A percentile compares a stretch with the other conserved stretches of the same genome.
phyloP scores from a whole-genome alignment of 2,113 vertebrate genomes.

The Verasper variegatus region DNA sequence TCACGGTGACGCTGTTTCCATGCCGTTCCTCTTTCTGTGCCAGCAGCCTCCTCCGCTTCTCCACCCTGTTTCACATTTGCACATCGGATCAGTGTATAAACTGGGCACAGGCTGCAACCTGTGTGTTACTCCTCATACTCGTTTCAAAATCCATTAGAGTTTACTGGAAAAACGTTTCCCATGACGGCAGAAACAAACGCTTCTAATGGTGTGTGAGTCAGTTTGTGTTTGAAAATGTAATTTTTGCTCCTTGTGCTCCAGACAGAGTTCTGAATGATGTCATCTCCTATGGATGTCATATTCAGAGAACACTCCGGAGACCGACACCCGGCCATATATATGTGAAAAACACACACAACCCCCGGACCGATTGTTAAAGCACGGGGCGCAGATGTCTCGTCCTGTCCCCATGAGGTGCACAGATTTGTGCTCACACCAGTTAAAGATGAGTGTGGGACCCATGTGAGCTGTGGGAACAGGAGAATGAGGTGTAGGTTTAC shows the following conservation, averaged over 20 bases:
- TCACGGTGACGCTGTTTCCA: background rate
- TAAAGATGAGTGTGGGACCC: slow-evolving; percentile 17
- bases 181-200: background rate
- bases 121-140: background rate
- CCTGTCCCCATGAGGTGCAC: slow-evolving; percentile 50
- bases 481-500: slow-evolving; percentile 54
- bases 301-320: slow-evolving; percentile 22
- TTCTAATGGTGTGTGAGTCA: slow-evolving; percentile 7
- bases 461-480: slow-evolving; percentile 60
- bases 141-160: background rate
- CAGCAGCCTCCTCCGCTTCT: slow-evolving; percentile 2
- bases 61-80: slow-evolving; percentile 6
- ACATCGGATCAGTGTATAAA: background rate
- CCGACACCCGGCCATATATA: slow-evolving; percentile 47
- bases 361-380: slow-evolving; percentile 50
- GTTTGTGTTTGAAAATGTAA: slow-evolving; percentile 40
- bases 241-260: slow-evolving; percentile 37
- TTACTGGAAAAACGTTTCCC: slow-evolving; percentile 1
- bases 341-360: slow-evolving; percentile 56
- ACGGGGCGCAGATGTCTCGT: slow-evolving; percentile 51
- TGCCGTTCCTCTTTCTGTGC: background rate
- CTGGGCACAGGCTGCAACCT: background rate
- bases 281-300: slow-evolving; percentile 49
- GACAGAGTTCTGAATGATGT: slow-evolving; percentile 59
- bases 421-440: slow-evolving; percentile 42